Evolutionary conservation across 2,888 invertebrate species (phyloP).

Genomic region (Platycheirus rosarum): DNA sequence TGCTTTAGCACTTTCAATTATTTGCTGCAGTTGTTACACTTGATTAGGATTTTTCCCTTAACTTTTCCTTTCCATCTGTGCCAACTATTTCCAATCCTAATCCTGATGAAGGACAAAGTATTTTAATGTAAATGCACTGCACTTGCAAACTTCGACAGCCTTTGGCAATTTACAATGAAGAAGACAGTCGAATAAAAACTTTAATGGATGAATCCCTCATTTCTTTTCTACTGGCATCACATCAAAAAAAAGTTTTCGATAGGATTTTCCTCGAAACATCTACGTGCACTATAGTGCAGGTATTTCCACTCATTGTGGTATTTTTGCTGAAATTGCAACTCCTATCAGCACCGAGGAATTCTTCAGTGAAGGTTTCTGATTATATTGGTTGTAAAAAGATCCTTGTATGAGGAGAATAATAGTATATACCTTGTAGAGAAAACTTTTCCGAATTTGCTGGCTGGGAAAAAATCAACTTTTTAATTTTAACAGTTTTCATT

Average conservation of each 20-base stretch:
- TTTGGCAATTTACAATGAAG: constrained; percentile 27
- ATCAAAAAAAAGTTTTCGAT: constrained; percentile 27
- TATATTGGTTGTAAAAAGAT: constrained; percentile 9
- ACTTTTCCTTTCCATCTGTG: background rate
- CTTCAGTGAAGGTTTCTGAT: constrained; percentile 25
- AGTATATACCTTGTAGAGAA: background rate
- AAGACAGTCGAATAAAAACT: constrained; percentile 38
- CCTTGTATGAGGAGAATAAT: too few relatives aligned
- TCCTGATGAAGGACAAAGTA: constrained; percentile 17
- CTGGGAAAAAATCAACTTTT: constrained; percentile 31
- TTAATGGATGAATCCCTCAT: constrained; percentile 36
- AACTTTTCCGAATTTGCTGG: constrained; percentile 29
- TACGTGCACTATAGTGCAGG: background rate
- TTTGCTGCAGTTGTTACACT: constrained; percentile 31
- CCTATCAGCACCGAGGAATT: constrained; percentile 2
- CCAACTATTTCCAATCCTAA: constrained; percentile 9
- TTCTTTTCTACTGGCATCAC: background rate
- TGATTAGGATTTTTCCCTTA: background rate
- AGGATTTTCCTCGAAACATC: constrained; percentile 18
- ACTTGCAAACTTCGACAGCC: background rate
- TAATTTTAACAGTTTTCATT: constrained; percentile 68
- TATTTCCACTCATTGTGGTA: constrained; percentile 24
- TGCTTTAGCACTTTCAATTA: constrained; percentile 42
- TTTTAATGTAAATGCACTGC: background rate
- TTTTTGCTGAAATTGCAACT: constrained; percentile 56